Evolutionary conservation across 2,888 invertebrate genomes (phyloP).

Genomic region (Cancer borealis): DNA sequence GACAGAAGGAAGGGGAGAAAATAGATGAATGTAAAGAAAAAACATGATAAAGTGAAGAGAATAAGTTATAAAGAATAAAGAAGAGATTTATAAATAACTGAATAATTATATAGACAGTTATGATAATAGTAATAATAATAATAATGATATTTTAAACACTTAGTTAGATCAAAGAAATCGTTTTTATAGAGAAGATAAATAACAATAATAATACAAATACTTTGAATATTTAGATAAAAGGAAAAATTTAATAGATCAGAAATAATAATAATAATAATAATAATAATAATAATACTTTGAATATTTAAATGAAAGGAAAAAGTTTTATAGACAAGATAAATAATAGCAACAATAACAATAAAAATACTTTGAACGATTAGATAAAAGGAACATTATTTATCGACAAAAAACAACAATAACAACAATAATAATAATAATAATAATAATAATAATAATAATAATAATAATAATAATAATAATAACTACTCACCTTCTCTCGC

Average conservation of each 20-base stretch:
- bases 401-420: neutral
- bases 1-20: neutral
- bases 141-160: neutral
- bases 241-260: no score
- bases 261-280: neutral
- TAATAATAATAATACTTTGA: neutral
- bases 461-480: neutral
- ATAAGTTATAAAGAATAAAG: neutral
- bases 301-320: no score
- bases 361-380: neutral
- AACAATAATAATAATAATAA: neutral
- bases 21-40: neutral
- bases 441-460: neutral
- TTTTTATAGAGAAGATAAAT: neutral
- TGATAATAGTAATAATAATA: neutral
- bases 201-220: neutral
- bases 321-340: no score
- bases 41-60: neutral
- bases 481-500: constrained; percentile 74
- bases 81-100: neutral
- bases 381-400: neutral
- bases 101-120: neutral
- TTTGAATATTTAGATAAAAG: neutral
- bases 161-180: no score
- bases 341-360: neutral